A percentile compares a stretch with the other conserved stretches of the same genome.
Conservation (phyloP, 2,797 vertebrate genomes). For the Eutrigla gurnardus region DNA sequence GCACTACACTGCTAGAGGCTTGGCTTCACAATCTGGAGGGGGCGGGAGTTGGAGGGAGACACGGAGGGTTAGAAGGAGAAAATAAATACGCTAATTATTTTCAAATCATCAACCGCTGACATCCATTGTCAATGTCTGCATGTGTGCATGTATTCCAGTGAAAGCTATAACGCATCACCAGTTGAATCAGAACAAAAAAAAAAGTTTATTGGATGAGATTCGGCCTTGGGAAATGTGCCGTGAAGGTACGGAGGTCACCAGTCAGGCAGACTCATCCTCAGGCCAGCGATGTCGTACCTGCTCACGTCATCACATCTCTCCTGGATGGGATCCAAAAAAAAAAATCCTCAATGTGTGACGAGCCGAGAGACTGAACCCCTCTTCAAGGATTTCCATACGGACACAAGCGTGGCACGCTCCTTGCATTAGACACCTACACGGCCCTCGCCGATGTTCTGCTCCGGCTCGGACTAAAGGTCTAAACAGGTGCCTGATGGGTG, state of each 20-base stretch:
- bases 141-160: conserved; percentile 24
- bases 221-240: conserved; percentile 18
- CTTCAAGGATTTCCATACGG: conserved; percentile 52
- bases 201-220: conserved; percentile 16
- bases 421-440: conserved; percentile 63
- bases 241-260: conserved; percentile 48
- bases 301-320: conserved; percentile 47
- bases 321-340: conserved; percentile 55
- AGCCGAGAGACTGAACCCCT: conserved; percentile 7
- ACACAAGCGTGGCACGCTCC: conserved; percentile 53
- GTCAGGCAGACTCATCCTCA: conserved; percentile 54
- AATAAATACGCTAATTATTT: conserved; percentile 88
- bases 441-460: conserved; percentile 54
- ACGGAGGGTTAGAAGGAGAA: conserved; percentile 71
- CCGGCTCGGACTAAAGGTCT: conserved; percentile 70
- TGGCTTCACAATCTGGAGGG: conserved; percentile 88
- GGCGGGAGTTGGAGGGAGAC: conserved; percentile 70
- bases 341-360: conserved; percentile 16
- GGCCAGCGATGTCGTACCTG: conserved; percentile 39
- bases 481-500: conserved; percentile 71
- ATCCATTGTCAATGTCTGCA: conserved; percentile 67
- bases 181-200: conserved; percentile 25
- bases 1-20: conserved; percentile 91
- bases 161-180: conserved; percentile 20
- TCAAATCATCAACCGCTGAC: conserved; percentile 69